Evolutionary conservation across 2,113 vertebrate genomes (phyloP), one percentile per base, ranked within the genome.

Genomic region (Pelecanoides urinatrix): DNA sequence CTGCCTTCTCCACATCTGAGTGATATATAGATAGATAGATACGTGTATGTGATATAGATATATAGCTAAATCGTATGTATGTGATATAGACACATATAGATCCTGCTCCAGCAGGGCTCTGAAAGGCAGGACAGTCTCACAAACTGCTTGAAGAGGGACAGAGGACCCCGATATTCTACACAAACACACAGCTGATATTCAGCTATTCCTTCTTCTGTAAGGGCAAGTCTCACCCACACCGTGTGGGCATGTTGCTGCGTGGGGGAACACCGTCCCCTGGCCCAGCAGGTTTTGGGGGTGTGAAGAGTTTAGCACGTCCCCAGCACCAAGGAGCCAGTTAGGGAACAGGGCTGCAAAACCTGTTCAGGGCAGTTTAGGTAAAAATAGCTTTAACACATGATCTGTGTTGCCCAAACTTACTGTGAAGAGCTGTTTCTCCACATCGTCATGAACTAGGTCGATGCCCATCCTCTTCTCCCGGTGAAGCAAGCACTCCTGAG

Each of bases 401-500:
- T 4, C 44, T 15, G 32, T 22, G 49, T 4, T 52, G 80, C 38
- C 34, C 67, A 40, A 3, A 72, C 95, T 98, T 95, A 99, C 99
- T 63, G 88, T 98, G 34, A 99, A 95, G 26, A 99, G 98, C 72
- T 99, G 97, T 82, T 98, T 98, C 95, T 99, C 99, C 19, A 99
- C 99, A 2, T 98, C 98, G 1, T 99, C 99, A 0, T 99, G 98
- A 13, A 99, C 99, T 42, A 99, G 97, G 94, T 99, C 99, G 0
- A 99, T 99, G 68, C 98, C 99, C 98, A 99, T 99, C 92, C 99
- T 98, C 97, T 99, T 99, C 98, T 99, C 99, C 88, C 99, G 98
- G 81, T 99, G 98, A 96, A 99, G 99, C 56, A 99, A 96, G 95
- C 99, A 99, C 97, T 99, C 99, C 95, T 99, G 98, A 83, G 99